Base-by-base conservation (phyloP, 2,797 vertebrate genomes). In the Acanthopagrus latus region DNA sequence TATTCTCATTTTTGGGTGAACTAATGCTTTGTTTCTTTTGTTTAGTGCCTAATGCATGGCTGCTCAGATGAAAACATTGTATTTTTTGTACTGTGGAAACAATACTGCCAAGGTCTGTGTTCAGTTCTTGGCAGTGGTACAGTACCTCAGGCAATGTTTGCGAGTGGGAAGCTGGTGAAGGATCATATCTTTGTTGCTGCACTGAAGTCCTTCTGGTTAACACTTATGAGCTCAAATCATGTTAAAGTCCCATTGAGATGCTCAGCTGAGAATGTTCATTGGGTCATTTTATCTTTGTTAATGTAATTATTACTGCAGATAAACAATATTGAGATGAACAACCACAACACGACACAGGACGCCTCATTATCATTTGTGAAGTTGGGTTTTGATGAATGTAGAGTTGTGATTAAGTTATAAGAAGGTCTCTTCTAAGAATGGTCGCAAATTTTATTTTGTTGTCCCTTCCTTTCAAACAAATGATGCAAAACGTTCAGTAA, bases 71-170 rank as follows among this genome's bases (percentile, higher is more conserved):
- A 72, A 48, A 68, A 41, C 51, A 48, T 23, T 10, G 9, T 16
- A n/a, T 25, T n/a, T 23, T 56, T 18, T 41, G 21, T 43, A 27
- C 16, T 50, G 23, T 29, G 23, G 50, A 25, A 7, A 20, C 64
- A 21, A 11, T 57, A 17, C 67, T 33, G 38, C 16, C 63, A 20
- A 68, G 43, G 55, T 56, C 23, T 60, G 4, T 44, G 47, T 62
- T 73, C n/a, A 27, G 2, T 78, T 64, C 47, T 80, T 83, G 52
- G 74, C 78, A 78, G 47, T 47, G 11, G 29, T 55, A n/a, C 48
- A 16, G 46, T 20, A 29, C 51, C 56, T 46, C 44, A 9, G 16
- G 60, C 59, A 69, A 25, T 29, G 44, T 66, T 60, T 56, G 63
- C 2, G 20, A 75, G 63, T 38, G 51, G 66, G 18, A 69, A 64